phyloP scores from a whole-genome alignment of 2,888 invertebrate species.

The Oscheius sp. region DNA sequence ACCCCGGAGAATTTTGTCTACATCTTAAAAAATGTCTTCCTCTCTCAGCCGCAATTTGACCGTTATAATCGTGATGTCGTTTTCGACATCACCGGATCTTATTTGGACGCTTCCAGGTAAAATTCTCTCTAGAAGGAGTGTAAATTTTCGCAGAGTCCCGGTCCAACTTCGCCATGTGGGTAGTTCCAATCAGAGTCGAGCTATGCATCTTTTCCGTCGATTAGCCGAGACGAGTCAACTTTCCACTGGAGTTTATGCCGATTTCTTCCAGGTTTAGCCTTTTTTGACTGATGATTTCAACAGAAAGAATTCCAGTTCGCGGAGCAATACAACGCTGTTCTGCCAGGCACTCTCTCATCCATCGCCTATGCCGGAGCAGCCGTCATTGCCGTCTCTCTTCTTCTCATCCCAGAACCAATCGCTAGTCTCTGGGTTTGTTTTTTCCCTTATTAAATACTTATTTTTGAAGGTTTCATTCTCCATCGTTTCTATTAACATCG shows the following conservation, averaged over 20 bases:
- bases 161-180: constrained; percentile 64
- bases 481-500: constrained; percentile 89
- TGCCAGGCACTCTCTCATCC: constrained; percentile 74
- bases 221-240: constrained; percentile 63
- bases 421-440: constrained; percentile 86
- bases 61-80: constrained; percentile 67
- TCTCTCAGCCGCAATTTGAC: constrained; percentile 62
- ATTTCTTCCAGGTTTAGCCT: constrained; percentile 65
- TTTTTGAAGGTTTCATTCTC: constrained; percentile 79
- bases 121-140: neutral
- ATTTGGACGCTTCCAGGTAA: constrained; percentile 63
- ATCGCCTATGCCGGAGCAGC: constrained; percentile 83
- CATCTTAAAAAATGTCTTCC: constrained; percentile 63
- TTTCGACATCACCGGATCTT: constrained; percentile 53
- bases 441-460: neutral
- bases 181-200: constrained; percentile 60
- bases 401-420: constrained; percentile 89
- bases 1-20: constrained; percentile 66
- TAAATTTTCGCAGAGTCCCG: constrained; percentile 44
- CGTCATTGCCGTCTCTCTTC: constrained; percentile 87
- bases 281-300: neutral
- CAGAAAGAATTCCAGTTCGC: constrained; percentile 60
- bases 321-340: constrained; percentile 69
- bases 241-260: constrained; percentile 68
- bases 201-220: constrained; percentile 67